phyloP scores from a whole-genome alignment of 2,113 vertebrate genomes.

The Podocnemis expansa region DNA sequence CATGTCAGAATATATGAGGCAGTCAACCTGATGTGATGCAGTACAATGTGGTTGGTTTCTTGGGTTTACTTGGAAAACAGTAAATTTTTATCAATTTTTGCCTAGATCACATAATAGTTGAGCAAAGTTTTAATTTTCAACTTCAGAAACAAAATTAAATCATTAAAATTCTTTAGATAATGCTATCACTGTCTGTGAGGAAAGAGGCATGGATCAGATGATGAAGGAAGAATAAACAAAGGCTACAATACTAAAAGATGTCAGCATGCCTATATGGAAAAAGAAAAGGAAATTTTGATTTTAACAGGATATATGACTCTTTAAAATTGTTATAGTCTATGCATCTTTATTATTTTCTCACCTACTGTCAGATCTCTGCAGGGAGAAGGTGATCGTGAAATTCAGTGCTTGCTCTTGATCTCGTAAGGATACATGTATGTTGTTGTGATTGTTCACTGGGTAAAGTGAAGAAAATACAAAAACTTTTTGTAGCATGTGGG shows the following conservation, averaged over 20 bases:
- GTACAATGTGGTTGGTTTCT: background rate
- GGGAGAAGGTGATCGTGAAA: background rate
- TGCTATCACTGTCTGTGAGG: background rate
- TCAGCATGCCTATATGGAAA: background rate
- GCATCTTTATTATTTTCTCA: fast-evolving
- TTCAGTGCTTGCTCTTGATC: background rate
- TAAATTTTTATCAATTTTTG: background rate
- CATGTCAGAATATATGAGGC: background rate
- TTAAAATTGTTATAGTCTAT: background rate
- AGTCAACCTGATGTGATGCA: background rate
- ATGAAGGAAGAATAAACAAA: background rate
- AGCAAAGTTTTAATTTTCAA: background rate
- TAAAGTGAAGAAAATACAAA: background rate
- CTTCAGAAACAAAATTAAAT: background rate
- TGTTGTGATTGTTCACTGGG: background rate
- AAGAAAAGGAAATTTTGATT: background rate
- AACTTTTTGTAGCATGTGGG: background rate
- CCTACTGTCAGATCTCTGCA: background rate
- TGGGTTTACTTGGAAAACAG: background rate
- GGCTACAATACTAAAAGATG: background rate
- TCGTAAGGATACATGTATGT: background rate
- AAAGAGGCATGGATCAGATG: background rate
- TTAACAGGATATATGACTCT: background rate
- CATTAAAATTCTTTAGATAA: background rate
- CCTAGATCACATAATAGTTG: background rate